Percentiles rank a stretch among this genome's conserved stretches.
Conservation (phyloP, 1,140 invertebrate genomes). For the Brachionus rubens region DNA sequence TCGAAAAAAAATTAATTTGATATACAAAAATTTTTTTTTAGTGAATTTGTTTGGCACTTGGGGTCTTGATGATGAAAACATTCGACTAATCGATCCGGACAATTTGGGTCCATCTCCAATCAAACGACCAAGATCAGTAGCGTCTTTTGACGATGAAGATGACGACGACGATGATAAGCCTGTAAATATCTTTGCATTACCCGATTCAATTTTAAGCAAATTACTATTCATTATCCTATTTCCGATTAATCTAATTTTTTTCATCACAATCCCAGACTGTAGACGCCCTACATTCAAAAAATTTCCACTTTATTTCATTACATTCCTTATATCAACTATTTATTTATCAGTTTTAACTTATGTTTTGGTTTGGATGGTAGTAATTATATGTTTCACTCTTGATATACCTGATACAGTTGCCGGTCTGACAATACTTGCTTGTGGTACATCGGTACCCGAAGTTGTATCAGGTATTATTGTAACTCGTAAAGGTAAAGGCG, state of each 20-base stretch:
- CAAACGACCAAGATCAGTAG: slow-evolving; percentile 10
- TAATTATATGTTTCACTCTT: slow-evolving; percentile 48
- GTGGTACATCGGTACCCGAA: slow-evolving; percentile 63
- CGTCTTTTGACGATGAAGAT: background rate
- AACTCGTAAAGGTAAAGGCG: slow-evolving; percentile 60
- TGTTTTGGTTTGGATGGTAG: slow-evolving; percentile 85
- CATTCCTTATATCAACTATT: slow-evolving; percentile 78
- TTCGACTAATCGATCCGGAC: background rate
- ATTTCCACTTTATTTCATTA: slow-evolving; percentile 73
- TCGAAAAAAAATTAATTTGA: background rate
- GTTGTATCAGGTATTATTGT: slow-evolving; percentile 63
- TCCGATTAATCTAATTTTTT: background rate
- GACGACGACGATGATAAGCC: background rate
- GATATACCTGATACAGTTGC: slow-evolving; percentile 60
- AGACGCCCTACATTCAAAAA: slow-evolving; percentile 61
- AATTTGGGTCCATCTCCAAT: background rate
- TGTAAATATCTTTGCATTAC: background rate
- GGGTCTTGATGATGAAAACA: slow-evolving; percentile 12
- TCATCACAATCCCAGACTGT: slow-evolving; percentile 29
- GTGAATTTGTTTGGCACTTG: slow-evolving; percentile 8
- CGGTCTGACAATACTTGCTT: slow-evolving; percentile 62
- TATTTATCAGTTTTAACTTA: slow-evolving; percentile 85
- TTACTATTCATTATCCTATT: background rate
- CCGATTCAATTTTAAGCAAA: background rate
- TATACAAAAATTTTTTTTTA: background rate